Evolutionary conservation across 1,140 invertebrate genomes (phyloP), one percentile per base, ranked within the genome.

Genomic region (Carposina sasakii): DNA sequence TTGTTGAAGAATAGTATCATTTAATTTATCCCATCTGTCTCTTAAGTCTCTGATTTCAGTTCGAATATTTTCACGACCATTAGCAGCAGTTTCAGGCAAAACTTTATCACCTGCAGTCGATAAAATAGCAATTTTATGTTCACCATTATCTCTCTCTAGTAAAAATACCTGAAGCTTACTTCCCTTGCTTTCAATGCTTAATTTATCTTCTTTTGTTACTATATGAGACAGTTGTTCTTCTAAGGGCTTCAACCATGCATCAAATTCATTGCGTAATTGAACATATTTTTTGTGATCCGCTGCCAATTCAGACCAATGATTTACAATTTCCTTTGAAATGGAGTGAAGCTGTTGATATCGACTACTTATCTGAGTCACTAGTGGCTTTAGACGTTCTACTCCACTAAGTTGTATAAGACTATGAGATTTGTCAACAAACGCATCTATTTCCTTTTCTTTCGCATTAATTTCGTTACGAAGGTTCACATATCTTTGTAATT

Each of bases 361-460:
- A 65, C 92, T 96, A 60, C 92, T 96, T 12, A 97, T 91, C 86
- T 98, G 96, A 0, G 94, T 93, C 15, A 97, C 92, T 43, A 96
- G 85, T 5, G 94, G 93, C 72, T 96, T 96, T 3, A 98, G 89
- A 41, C 93, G 89, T 56, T 96, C 94, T 1, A 95, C 93, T 2
- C 91, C 91, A 76, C 93, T 96, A 1, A 90, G 87, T 70, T 96
- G 93, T 0, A 97, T 88, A 37, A 98, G 84, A 19, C 89, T 89
- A 71, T 98, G 95, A n/a, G 94, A 94, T 57, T 91, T 91, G 79
- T 98, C 96, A 9, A 96, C 90, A 76, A 98, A 97, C 20, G 89
- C 87, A 81, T 98, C 96, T 49, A 98, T 92, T 65, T 91, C 88
- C 56, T 89, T 89, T 76, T 97, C 95, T 65, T 93, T 92, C 16